phyloP scores from a whole-genome alignment of 2,113 vertebrate species.

The Sinocyclocheilus grahami region DNA sequence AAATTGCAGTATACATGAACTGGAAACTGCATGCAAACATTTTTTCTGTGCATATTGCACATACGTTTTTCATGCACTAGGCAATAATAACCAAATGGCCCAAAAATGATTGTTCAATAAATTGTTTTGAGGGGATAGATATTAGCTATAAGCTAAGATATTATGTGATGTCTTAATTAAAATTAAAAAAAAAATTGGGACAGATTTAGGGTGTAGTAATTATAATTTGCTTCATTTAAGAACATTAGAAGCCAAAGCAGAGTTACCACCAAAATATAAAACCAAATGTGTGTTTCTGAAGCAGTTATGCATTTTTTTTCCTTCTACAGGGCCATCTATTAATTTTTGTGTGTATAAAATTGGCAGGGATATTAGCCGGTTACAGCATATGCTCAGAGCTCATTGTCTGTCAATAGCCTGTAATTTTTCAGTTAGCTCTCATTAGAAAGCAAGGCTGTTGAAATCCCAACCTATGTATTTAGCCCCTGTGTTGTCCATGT shows the following conservation, averaged over 20 bases:
- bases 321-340: conserved; percentile 12
- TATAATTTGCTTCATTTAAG: neutral
- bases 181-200: neutral
- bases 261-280: neutral
- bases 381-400: conserved; percentile 59
- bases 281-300: neutral
- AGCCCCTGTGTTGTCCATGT: conserved; percentile 64
- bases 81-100: neutral
- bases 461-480: conserved; percentile 70
- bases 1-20: neutral
- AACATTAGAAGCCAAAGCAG: neutral
- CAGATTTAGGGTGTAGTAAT: neutral
- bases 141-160: neutral
- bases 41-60: neutral
- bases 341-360: conserved; percentile 43
- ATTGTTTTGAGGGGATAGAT: neutral
- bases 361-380: conserved; percentile 62
- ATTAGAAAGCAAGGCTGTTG: conserved; percentile 75
- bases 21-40: neutral
- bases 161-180: neutral
- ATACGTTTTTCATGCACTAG: neutral
- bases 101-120: neutral
- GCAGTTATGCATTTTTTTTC: neutral
- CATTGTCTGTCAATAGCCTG: conserved; percentile 73
- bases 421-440: conserved; percentile 81